A percentile compares a stretch with the other conserved stretches of the same genome.
Evolutionary conservation across 2,888 invertebrate species (phyloP).

Genomic region (Rotaria magnacalcarata): DNA sequence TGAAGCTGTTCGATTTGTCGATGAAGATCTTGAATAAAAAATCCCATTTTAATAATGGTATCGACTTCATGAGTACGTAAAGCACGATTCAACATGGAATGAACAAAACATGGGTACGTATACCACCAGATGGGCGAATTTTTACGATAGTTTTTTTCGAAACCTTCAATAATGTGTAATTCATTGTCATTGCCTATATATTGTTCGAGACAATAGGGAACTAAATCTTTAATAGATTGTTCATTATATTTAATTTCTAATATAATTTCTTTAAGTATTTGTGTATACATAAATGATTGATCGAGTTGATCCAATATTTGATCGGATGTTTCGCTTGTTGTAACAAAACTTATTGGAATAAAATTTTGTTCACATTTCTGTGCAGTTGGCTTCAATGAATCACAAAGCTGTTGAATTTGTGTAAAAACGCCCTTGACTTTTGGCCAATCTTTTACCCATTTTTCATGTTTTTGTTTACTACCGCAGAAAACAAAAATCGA

Average conservation of each 20-base stretch:
- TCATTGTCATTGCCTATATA: not conserved
- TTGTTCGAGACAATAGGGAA: not conserved
- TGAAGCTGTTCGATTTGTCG: not conserved
- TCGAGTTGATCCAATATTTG: not conserved
- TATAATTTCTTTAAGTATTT: not conserved
- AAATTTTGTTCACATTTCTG: not conserved
- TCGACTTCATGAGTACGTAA: not conserved
- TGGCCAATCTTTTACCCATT: not conserved
- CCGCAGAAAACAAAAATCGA: not conserved
- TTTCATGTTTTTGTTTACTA: not conserved
- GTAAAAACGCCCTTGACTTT: not conserved
- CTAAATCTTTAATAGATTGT: not conserved
- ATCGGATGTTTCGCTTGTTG: not conserved
- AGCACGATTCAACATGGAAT: not conserved
- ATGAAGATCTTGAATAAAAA: conserved; percentile 26
- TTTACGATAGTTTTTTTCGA: not conserved
- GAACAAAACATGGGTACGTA: not conserved
- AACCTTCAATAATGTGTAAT: not conserved
- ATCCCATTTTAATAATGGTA: not conserved
- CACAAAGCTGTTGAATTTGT: not conserved
- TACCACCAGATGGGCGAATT: not conserved
- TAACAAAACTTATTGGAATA: not conserved
- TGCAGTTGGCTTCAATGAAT: not conserved
- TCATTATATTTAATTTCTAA: not conserved
- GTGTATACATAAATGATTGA: conserved; percentile 5